Conservation (phyloP, 2,888 invertebrate species). For the Rhingia campestris region DNA sequence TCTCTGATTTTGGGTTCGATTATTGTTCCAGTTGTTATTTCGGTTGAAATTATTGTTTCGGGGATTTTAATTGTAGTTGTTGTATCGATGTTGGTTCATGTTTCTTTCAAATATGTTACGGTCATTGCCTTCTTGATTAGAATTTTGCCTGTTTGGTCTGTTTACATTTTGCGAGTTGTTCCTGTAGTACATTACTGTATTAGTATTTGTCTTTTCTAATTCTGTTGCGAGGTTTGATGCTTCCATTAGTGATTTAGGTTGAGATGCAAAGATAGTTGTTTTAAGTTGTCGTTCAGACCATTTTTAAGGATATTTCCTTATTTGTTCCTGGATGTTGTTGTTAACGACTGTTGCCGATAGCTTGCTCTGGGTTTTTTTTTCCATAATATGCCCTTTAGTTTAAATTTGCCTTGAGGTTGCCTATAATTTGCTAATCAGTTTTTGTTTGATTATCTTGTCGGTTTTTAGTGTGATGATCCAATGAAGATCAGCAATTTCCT, state of each 20-base stretch:
- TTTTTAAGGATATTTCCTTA: not conserved
- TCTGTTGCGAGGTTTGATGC: conserved; percentile 29
- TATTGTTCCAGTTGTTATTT: no score
- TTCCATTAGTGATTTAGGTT: conserved; percentile 22
- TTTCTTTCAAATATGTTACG: no score
- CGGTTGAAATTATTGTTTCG: no score
- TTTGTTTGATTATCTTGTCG: no score
- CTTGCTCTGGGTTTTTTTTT: no score
- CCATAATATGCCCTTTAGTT: no score
- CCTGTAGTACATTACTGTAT: conserved; percentile 3
- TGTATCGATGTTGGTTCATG: no score
- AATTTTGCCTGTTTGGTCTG: not conserved
- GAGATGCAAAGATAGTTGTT: conserved; percentile 29
- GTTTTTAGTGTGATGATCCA: not conserved
- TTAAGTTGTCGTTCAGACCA: not conserved
- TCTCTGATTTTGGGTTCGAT: no score
- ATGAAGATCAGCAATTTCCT: not conserved
- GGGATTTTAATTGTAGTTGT: not conserved
- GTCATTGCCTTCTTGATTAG: not conserved
- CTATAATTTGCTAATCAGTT: no score
- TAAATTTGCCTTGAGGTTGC: no score
- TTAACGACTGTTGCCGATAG: no score
- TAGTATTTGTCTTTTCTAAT: conserved; percentile 16
- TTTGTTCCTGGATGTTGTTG: no score
- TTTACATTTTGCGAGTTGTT: not conserved